These are phyloP conservation scores for Melipona beecheii DNA, from an alignment of 2,888 invertebrate genomes.

Conservation along the genomic window DNA sequence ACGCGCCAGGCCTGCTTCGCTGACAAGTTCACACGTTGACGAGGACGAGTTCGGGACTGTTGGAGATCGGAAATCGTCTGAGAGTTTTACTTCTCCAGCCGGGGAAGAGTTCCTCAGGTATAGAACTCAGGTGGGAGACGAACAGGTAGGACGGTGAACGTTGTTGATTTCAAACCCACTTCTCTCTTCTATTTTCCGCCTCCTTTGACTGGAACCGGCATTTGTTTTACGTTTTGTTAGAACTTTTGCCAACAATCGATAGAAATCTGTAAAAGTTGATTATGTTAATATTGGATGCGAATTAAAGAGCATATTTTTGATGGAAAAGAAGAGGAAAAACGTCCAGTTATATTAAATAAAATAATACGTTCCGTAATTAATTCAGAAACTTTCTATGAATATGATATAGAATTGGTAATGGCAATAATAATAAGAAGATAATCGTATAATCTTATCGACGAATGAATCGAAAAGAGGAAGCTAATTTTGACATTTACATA, in stretches of 20 bases:
- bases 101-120: constrained; percentile 70
- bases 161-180: constrained; percentile 41
- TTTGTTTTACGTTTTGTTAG: background rate
- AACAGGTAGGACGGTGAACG: constrained; percentile 68
- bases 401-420: background rate
- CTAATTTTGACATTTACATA: background rate
- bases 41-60: constrained; percentile 81
- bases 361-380: background rate
- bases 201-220: background rate
- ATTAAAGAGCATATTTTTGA: background rate
- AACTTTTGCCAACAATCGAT: background rate
- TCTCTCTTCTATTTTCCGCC: constrained; percentile 21
- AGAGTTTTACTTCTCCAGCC: constrained; percentile 80
- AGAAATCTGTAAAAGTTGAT: background rate
- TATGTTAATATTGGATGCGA: background rate
- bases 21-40: constrained; percentile 70
- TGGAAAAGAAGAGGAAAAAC: background rate
- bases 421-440: background rate
- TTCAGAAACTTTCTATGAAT: background rate
- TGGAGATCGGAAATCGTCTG: constrained; percentile 81
- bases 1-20: background rate
- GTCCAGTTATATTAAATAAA: background rate
- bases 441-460: background rate
- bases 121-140: constrained; percentile 64
- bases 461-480: too few species aligned